phyloP scores from a whole-genome alignment of 2,888 invertebrate species.

The Steinernema carpocapsae region DNA sequence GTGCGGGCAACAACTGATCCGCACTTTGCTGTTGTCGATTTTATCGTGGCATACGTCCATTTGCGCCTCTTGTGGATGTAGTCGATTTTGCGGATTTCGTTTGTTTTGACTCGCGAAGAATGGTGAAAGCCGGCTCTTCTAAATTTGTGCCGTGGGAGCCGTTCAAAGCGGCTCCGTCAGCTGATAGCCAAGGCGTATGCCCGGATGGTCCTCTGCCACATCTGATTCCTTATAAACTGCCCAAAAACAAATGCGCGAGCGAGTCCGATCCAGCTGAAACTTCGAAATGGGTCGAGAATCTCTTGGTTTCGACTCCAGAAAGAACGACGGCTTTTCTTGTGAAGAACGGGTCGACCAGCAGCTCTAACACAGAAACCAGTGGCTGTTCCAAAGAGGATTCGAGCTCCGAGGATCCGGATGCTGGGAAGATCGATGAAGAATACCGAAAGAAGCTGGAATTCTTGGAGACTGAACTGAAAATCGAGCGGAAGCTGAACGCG shows the following conservation, averaged over 20 bases:
- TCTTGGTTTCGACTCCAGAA: neutral
- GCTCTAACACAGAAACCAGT: neutral
- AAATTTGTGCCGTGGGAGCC: conserved; percentile 62
- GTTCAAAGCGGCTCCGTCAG: conserved; percentile 50
- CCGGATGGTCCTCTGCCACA: conserved; percentile 6
- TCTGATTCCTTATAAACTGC: conserved; percentile 30
- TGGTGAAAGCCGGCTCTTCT: conserved; percentile 11
- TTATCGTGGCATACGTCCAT: no score
- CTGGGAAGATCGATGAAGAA: neutral
- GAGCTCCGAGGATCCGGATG: neutral
- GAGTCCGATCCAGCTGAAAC: neutral
- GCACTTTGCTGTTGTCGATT: neutral
- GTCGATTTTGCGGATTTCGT: no score
- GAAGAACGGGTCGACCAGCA: neutral
- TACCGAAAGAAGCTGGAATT: neutral
- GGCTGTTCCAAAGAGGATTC: no score
- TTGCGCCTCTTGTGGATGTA: no score
- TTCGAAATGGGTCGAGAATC: neutral
- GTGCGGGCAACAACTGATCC: neutral
- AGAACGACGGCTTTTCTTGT: neutral
- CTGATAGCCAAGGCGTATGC: conserved; percentile 21
- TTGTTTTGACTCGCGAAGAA: no score
- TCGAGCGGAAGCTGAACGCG: conserved; percentile 78
- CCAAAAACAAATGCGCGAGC: neutral
- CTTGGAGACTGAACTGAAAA: conserved; percentile 41